Base-by-base conservation (phyloP, 1,140 invertebrate species). In the Drosophila nannoptera region DNA sequence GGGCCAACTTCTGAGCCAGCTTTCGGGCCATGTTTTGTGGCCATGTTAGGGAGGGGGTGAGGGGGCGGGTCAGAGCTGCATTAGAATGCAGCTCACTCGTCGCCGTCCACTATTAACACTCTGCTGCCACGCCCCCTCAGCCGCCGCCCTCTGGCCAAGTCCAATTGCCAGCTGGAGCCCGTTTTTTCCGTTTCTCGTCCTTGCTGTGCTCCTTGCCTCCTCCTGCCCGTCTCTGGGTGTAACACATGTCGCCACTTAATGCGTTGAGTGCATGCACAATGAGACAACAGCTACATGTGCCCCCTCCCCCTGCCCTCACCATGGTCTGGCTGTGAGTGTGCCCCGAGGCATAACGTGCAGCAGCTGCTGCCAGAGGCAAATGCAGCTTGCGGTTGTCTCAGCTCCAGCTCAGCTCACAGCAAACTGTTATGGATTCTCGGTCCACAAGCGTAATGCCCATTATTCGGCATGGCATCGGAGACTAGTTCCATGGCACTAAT, bases 201-300 rank as follows among this genome's bases (percentile, higher is more conserved):
- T 67, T 45, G 36, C 33, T 29, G 22, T 38, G 29, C 45, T 70
- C 29, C 61, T 60, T 8, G 22, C 16, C 60, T 55, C 60, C 11
- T 38, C 58, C 22, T 22, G 62, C 75, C 71, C 62, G 46, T 43
- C 48, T 69, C 53, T n/a, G 69, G 46, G 53, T 67, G 78, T 62
- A 78, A 76, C 78, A 83, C 78, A 83, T 83, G 80, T 83, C 65
- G 80, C 78, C 78, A 84, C 80, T 76, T 84, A 78, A 83, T 84
- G 78, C 75, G 80, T 73, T 72, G 65, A 73, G 65, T 75, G 78
- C 75, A 83, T 83, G 69, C 78, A 73, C 68, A 83, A 83, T 83
- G 80, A 83, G 75, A 65, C 75, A 64, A 77, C 70, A 77, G 63
- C 55, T 35, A 64, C 42, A 35, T 32, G 14, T 46, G 52, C 16